phyloP scores from a whole-genome alignment of 2,113 vertebrate genomes.

The Triplophysa dalaica region DNA sequence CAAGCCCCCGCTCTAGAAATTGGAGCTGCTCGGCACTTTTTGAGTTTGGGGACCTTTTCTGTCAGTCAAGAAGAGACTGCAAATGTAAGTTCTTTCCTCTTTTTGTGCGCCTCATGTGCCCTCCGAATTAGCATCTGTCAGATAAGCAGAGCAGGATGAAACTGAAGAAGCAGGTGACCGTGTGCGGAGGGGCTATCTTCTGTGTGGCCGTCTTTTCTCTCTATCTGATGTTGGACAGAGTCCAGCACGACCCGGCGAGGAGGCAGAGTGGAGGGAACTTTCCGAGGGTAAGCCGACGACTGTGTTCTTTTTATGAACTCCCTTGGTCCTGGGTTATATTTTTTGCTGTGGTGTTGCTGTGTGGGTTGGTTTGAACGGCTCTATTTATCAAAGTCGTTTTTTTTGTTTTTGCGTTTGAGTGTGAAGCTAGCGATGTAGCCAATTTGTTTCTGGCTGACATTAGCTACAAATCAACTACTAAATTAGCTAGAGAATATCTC shows the following conservation, averaged over 20 bases:
- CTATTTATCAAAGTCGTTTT: slow-evolving; percentile 32
- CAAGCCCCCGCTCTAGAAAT: slow-evolving; percentile 57
- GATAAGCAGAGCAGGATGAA: slow-evolving; percentile 78
- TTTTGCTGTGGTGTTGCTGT: neutral
- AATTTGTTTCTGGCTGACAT: slow-evolving; percentile 1
- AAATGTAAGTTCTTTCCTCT: slow-evolving; percentile 10
- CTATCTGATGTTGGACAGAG: slow-evolving; percentile 97
- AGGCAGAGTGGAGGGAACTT: slow-evolving; percentile 91
- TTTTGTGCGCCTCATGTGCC: neutral
- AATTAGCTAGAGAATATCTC: slow-evolving; percentile 11
- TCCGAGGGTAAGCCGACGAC: slow-evolving; percentile 81
- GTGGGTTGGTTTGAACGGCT: slow-evolving; percentile 16
- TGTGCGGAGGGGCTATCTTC: slow-evolving; percentile 96
- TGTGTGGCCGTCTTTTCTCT: slow-evolving; percentile 98
- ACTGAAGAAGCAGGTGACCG: slow-evolving; percentile 97
- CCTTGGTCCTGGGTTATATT: slow-evolving; percentile 1
- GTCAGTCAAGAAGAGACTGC: slow-evolving; percentile 28
- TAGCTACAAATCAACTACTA: slow-evolving; percentile 13
- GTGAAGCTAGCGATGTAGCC: neutral
- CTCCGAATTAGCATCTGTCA: slow-evolving; percentile 23
- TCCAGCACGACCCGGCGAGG: slow-evolving; percentile 90
- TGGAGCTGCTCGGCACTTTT: slow-evolving; percentile 46
- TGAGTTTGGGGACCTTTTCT: neutral
- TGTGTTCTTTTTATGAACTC: neutral
- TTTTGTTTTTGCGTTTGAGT: neutral